These are phyloP conservation scores for Hycleus phaleratus DNA, from an alignment of 1,140 invertebrate species.

Conservation along the genomic window DNA sequence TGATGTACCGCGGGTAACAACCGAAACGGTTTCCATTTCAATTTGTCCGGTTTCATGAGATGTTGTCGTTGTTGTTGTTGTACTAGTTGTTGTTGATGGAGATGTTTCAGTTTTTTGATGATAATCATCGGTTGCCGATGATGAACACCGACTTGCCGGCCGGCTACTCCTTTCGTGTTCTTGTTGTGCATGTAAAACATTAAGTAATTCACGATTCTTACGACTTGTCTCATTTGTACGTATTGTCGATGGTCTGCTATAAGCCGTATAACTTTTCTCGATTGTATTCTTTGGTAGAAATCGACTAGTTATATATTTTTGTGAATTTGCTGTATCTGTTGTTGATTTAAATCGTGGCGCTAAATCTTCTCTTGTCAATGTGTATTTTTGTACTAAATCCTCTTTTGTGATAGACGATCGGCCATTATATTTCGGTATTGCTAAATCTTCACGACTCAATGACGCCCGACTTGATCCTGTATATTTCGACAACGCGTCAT, in stretches of 20 bases:
- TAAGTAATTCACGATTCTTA: constrained; percentile 37
- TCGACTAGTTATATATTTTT: constrained; percentile 39
- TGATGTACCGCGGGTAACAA: constrained; percentile 66
- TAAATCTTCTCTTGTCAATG: constrained; percentile 10
- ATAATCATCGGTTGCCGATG: constrained; percentile 23
- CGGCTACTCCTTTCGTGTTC: constrained; percentile 26
- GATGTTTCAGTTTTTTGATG: constrained; percentile 3
- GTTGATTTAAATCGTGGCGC: constrained; percentile 32
- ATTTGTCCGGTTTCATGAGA: constrained; percentile 21
- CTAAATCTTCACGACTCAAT: constrained; percentile 4
- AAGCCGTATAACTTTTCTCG: constrained; percentile 38
- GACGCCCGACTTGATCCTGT: neutral
- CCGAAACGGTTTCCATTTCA: constrained; percentile 48
- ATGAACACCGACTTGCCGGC: constrained; percentile 32
- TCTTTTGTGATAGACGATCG: constrained; percentile 18
- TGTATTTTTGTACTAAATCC: constrained; percentile 5
- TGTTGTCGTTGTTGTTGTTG: neutral
- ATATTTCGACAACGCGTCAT: constrained; percentile 2
- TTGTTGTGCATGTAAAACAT: constrained; percentile 32
- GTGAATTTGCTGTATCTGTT: constrained; percentile 13
- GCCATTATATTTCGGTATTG: constrained; percentile 14
- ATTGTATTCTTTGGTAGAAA: constrained; percentile 39
- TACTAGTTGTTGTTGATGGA: neutral
- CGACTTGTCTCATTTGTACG: constrained; percentile 34
- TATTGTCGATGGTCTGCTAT: constrained; percentile 27